Evolutionary conservation across 2,797 vertebrate species (phyloP).

Genomic region (Anolis apletophallus): DNA sequence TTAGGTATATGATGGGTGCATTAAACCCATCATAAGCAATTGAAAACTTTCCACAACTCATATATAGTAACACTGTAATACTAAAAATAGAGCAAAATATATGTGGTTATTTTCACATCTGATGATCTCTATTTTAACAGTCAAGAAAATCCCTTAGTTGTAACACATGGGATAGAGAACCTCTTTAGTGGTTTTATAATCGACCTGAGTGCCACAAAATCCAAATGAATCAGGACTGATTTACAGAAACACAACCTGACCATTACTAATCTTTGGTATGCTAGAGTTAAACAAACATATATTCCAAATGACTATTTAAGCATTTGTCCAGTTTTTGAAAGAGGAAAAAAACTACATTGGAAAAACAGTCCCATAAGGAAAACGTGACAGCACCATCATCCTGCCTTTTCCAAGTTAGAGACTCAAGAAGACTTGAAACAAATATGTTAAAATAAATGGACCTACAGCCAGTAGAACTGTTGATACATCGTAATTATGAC

Average conservation of each 20-base stretch:
- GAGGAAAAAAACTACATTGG: not conserved
- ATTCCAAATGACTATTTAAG: not conserved
- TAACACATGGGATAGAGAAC: not conserved
- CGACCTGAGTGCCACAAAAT: not conserved
- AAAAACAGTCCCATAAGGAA: not conserved
- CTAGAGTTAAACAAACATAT: not conserved
- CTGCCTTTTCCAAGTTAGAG: too few species aligned
- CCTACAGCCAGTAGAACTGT: too few species aligned
- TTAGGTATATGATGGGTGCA: not conserved
- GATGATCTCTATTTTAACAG: not conserved
- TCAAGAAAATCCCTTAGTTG: not conserved
- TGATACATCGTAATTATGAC: not conserved
- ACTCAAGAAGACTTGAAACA: too few species aligned
- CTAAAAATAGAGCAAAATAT: not conserved
- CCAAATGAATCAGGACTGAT: not conserved
- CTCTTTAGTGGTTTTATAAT: not conserved
- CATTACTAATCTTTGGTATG: not conserved
- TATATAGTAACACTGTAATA: not conserved
- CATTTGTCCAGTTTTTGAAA: not conserved
- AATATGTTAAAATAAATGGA: too few species aligned
- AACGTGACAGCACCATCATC: too few species aligned
- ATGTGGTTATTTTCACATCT: not conserved
- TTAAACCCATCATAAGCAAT: not conserved
- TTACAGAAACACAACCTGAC: not conserved
- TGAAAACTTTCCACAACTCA: not conserved